Evolutionary conservation across 2,797 vertebrate genomes (phyloP), one percentile per base, ranked within the genome.

Genomic region (Lutjanus campechanus): DNA sequence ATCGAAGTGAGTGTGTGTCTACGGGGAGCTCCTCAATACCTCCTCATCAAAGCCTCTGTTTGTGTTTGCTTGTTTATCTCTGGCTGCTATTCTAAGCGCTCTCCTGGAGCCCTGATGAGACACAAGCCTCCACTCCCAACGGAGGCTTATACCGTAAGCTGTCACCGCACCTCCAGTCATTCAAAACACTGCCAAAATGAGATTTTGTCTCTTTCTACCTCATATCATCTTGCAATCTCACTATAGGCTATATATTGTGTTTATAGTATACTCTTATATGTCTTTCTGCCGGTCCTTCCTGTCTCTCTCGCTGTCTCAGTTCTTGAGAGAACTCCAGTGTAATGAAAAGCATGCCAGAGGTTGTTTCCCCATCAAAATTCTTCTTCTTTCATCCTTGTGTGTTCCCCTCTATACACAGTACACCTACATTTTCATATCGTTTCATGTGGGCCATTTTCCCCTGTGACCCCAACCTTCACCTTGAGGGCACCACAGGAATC

Each of bases 51-150:
- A 95, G 94, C 88, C 85, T 86, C 73, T 88, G 90, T 93, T 92
- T 94, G 90, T 91, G 90, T 94, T 91, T 90, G 91, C 87, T 92
- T 95, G 93, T 95, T 95, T 95, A 92, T 94, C 90, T 91, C 85
- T 83, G 79, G 59, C 85, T 94, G 91, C 94, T 95, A 94, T 94
- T 95, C 91, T 90, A 54, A 88, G 93, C 89, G 62, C 83, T 90
- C 92, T 91, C 90, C 86, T 82, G 87, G 77, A 94, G 92, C 88
- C 84, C 85, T 75, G 91, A 91, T 88, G 89, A 94, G 89, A 90
- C 87, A 78, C 80, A 66, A 90, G 87, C 80, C 76, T 83, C 46
- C 41, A 11, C 70, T 93, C 92, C 87, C 93, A 53, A 72, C 41
- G 82, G 94, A 89, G 85, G 79, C 80, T 89, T 73, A 81, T 85